These are phyloP conservation scores for Heterohyrax brucei DNA, from an alignment of 2,797 vertebrate species.

Conservation along the genomic window DNA sequence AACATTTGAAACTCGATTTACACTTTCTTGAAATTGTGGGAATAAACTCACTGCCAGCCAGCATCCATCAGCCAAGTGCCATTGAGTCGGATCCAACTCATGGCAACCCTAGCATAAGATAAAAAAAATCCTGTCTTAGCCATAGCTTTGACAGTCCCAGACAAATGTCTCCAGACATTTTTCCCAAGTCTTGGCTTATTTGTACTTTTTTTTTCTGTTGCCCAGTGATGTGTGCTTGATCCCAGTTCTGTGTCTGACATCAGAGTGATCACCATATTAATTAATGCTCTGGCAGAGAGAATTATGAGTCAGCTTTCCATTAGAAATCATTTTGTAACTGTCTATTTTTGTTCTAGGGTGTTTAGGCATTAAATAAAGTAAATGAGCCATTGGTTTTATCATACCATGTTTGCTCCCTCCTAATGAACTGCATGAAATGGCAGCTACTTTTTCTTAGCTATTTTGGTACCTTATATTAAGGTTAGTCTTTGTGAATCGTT, in stretches of 20 bases:
- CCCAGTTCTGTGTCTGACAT: slow-evolving; percentile 15
- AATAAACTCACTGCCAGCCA: not conserved
- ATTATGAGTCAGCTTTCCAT: slow-evolving; percentile 69
- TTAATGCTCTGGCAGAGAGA: slow-evolving; percentile 67
- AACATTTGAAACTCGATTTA: slow-evolving; percentile 15
- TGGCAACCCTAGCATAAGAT: not conserved
- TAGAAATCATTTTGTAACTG: slow-evolving; percentile 68
- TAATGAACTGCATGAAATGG: not conserved
- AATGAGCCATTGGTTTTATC: slow-evolving; percentile 9
- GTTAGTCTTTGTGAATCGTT: slow-evolving; percentile 26
- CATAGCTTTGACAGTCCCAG: not conserved
- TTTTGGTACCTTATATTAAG: not conserved
- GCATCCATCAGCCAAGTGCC: no score
- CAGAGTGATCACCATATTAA: slow-evolving; percentile 51
- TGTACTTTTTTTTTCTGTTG: slow-evolving; percentile 12
- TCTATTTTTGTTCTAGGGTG: slow-evolving; percentile 60
- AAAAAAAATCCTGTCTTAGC: not conserved
- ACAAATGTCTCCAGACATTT: not conserved
- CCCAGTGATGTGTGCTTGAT: not conserved
- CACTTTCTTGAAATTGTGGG: not conserved
- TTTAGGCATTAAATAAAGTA: slow-evolving; percentile 59
- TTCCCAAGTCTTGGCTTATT: not conserved
- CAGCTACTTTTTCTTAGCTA: not conserved
- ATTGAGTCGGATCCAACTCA: no score
- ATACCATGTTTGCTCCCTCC: slow-evolving; percentile 34